Evolutionary conservation across 2,888 invertebrate species (phyloP).

Genomic region (Thecocarcelia acutangulata): DNA sequence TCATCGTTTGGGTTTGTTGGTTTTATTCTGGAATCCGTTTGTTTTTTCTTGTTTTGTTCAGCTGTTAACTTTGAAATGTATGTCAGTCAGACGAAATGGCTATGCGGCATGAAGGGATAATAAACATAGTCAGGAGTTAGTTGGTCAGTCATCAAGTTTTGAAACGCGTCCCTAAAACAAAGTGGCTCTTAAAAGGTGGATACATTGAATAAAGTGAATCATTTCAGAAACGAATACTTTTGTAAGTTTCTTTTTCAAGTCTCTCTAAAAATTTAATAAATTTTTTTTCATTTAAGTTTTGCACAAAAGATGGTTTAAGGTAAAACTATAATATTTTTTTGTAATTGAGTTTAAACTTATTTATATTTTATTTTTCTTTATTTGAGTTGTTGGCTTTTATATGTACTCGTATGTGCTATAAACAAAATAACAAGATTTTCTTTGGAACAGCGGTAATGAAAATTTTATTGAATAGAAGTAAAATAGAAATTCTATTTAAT

Average conservation of each 20-base stretch:
- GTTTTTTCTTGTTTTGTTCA: background rate
- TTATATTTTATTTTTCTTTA: background rate
- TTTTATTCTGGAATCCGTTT: constrained; percentile 9
- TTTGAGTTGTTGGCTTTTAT: background rate
- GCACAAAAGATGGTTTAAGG: constrained; percentile 5
- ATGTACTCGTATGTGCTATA: background rate
- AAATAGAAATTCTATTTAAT: constrained; percentile 49
- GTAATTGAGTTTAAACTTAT: background rate
- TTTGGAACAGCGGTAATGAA: constrained; percentile 22
- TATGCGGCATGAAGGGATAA: constrained; percentile 60
- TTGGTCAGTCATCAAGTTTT: constrained; percentile 59
- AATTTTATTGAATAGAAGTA: constrained; percentile 42
- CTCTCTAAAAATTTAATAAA: background rate
- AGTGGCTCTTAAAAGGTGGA: constrained; percentile 14
- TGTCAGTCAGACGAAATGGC: constrained; percentile 67
- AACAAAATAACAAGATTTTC: constrained; percentile 16
- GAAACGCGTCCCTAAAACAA: constrained; percentile 38
- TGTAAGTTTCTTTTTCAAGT: background rate
- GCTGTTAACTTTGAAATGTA: constrained; percentile 53
- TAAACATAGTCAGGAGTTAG: constrained; percentile 53
- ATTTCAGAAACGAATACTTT: background rate
- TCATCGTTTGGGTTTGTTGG: constrained; percentile 53
- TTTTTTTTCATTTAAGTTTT: background rate
- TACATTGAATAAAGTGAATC: background rate
- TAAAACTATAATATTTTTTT: background rate